Evolutionary conservation across 1,140 invertebrate genomes (phyloP).

Genomic region (Neodiprion lecontei): DNA sequence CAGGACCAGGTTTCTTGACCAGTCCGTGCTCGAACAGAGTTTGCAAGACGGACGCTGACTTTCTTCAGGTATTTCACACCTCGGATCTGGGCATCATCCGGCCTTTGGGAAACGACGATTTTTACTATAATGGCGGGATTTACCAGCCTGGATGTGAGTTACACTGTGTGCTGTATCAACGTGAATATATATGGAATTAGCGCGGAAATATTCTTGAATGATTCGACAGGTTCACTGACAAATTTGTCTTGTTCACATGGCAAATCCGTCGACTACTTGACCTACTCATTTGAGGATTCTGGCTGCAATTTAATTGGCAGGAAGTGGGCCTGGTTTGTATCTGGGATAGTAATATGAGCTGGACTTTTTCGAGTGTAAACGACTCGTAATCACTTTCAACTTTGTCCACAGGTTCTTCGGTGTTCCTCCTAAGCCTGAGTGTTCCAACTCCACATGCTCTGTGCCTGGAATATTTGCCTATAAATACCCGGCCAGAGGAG

Average conservation of each 20-base stretch:
- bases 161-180: not conserved
- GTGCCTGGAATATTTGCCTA: not conserved
- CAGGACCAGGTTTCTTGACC: not conserved
- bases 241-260: not conserved
- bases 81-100: not conserved
- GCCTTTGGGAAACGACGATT: not conserved
- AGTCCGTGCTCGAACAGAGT: not conserved
- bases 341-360: not conserved
- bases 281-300: not conserved
- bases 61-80: constrained; percentile 16
- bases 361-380: no score
- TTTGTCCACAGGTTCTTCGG: not conserved
- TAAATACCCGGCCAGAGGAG: not conserved
- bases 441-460: not conserved
- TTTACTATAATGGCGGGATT: not conserved
- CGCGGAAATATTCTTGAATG: not conserved
- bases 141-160: constrained; percentile 25
- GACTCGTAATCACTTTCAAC: not conserved
- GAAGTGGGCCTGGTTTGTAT: not conserved
- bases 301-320: not conserved
- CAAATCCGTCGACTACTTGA: not conserved
- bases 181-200: not conserved
- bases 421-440: not conserved
- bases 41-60: not conserved
- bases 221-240: not conserved